Evolutionary conservation across 2,113 vertebrate species (phyloP).

Genomic region (Corythornis vintsioides): DNA sequence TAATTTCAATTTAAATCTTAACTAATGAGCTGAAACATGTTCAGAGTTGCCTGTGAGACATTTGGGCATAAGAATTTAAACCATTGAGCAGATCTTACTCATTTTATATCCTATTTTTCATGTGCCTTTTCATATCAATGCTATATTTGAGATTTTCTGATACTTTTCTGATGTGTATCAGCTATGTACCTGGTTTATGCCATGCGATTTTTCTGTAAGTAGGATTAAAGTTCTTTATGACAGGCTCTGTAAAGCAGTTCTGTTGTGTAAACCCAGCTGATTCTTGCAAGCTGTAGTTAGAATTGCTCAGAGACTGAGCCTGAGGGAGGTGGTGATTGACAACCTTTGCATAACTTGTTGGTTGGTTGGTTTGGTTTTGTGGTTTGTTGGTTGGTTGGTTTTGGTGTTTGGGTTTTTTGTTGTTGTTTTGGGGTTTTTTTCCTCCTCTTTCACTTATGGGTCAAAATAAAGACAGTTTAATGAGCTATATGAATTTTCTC

Average conservation of each 20-base stretch:
- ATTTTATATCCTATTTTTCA: neutral
- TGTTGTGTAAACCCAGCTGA: neutral
- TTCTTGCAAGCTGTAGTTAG: neutral
- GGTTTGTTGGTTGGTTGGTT: too few species aligned
- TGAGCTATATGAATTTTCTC: neutral
- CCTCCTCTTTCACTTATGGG: neutral
- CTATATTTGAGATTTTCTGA: neutral
- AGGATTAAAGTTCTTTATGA: neutral
- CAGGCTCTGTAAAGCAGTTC: neutral
- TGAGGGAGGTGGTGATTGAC: neutral
- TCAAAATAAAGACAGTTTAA: neutral
- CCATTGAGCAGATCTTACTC: neutral
- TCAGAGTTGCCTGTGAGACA: neutral
- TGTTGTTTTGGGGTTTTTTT: neutral
- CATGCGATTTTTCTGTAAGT: neutral
- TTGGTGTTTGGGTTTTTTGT: too few species aligned
- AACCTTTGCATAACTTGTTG: neutral
- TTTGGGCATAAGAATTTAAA: neutral
- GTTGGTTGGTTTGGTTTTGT: too few species aligned
- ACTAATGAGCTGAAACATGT: neutral
- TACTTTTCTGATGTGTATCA: neutral
- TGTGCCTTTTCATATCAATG: neutral
- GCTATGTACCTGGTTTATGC: neutral
- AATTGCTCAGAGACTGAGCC: neutral
- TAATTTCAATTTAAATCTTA: neutral